These are phyloP conservation scores for Teleogryllus occipitalis DNA, from an alignment of 1,140 invertebrate genomes.

Conservation along the genomic window DNA sequence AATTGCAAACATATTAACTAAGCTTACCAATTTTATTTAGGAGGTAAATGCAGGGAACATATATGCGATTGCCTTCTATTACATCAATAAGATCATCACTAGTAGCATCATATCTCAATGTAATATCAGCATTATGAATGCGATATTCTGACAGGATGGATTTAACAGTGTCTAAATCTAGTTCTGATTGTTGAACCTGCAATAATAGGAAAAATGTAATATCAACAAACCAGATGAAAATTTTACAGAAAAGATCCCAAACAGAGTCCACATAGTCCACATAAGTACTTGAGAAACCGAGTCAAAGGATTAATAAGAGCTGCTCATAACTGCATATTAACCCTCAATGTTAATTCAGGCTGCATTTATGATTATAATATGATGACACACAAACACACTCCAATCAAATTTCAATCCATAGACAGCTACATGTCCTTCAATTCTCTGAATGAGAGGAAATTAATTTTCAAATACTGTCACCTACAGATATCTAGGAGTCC, in stretches of 20 bases:
- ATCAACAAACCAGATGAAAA: background rate
- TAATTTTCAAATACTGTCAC: too few relatives aligned
- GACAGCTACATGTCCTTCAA: too few relatives aligned
- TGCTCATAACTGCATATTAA: too few relatives aligned
- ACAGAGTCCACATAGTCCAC: too few relatives aligned
- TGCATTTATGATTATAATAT: too few relatives aligned
- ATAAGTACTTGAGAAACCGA: background rate
- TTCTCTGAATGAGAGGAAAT: too few relatives aligned
- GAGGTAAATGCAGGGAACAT: constrained; percentile 96
- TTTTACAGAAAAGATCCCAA: background rate
- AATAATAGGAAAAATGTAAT: constrained; percentile 27
- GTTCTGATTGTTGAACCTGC: constrained; percentile 82
- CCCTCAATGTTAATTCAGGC: too few relatives aligned
- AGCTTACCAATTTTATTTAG: constrained; percentile 91
- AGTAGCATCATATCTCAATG: constrained; percentile 88
- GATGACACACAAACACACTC: too few relatives aligned
- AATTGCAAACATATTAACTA: background rate
- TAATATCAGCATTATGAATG: constrained; percentile 98
- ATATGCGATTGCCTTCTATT: constrained; percentile 96
- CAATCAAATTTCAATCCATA: too few relatives aligned
- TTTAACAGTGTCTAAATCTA: constrained; percentile 93
- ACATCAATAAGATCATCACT: constrained; percentile 98
- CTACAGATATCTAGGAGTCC: too few relatives aligned
- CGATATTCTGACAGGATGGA: constrained; percentile 95
- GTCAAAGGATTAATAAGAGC: too few relatives aligned